phyloP scores from a whole-genome alignment of 1,140 invertebrate species.

The Mamestra configurata region DNA sequence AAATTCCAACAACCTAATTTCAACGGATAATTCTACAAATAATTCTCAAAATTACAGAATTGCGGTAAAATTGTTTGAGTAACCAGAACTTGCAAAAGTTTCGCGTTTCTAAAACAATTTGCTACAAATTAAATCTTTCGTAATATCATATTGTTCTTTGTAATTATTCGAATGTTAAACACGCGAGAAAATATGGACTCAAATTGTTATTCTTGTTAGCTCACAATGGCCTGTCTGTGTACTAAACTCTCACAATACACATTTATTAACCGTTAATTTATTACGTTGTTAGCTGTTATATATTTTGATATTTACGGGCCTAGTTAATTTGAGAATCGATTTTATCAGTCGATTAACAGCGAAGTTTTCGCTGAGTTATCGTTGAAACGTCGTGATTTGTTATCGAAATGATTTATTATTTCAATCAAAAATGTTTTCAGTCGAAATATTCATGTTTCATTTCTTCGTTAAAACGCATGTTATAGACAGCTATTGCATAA shows the following conservation, averaged over 20 bases:
- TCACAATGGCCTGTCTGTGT: slow-evolving; percentile 13
- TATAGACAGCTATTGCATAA: neutral
- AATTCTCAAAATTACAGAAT: neutral
- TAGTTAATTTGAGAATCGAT: slow-evolving; percentile 19
- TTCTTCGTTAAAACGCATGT: neutral
- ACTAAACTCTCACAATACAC: slow-evolving; percentile 13
- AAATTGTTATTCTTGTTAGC: slow-evolving; percentile 17
- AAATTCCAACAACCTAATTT: neutral
- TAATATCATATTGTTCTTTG: slow-evolving; percentile 38
- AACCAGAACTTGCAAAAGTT: slow-evolving; percentile 22
- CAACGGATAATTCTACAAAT: neutral
- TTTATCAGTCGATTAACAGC: neutral
- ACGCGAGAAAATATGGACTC: slow-evolving; percentile 28
- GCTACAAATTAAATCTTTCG: slow-evolving; percentile 43
- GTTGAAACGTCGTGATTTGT: slow-evolving; percentile 1
- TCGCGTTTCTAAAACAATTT: slow-evolving; percentile 44
- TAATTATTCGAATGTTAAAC: slow-evolving; percentile 42
- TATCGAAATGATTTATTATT: neutral
- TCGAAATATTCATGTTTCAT: neutral
- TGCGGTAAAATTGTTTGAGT: slow-evolving; percentile 3
- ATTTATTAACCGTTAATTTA: slow-evolving; percentile 30
- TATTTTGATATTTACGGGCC: neutral
- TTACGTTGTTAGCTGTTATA: neutral
- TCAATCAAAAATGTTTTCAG: slow-evolving; percentile 14
- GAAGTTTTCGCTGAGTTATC: neutral